A percentile compares a stretch with the other conserved stretches of the same genome.
phyloP scores from a whole-genome alignment of 2,113 vertebrate genomes.

The Pithys albifrons region DNA sequence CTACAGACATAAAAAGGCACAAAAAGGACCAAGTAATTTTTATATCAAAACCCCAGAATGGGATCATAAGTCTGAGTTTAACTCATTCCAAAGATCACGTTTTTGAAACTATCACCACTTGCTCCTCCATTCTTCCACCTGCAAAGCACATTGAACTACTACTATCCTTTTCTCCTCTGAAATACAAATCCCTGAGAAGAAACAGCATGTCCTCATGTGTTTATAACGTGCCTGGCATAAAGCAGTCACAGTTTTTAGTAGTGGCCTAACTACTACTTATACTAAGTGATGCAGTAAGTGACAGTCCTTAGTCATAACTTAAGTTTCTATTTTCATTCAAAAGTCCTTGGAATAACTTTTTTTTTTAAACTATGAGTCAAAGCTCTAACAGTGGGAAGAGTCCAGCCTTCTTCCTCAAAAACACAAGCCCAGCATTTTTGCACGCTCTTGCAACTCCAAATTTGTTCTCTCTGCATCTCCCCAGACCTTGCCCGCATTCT shows the following conservation, averaged over 20 bases:
- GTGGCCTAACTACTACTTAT: neutral
- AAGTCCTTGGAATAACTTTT: neutral
- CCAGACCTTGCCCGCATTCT: neutral
- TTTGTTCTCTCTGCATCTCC: neutral
- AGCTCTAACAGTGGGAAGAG: neutral
- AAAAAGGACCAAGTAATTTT: neutral
- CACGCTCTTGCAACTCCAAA: neutral
- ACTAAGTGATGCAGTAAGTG: neutral
- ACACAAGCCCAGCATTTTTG: neutral
- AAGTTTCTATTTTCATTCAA: conserved; percentile 18
- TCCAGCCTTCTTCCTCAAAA: neutral
- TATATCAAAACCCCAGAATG: neutral
- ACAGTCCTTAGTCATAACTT: conserved; percentile 8
- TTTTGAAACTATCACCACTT: neutral
- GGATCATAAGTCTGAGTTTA: neutral
- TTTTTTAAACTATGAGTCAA: neutral
- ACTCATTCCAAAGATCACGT: neutral
- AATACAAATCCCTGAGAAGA: neutral
- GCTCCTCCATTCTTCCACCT: neutral
- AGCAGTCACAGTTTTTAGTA: neutral
- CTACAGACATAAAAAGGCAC: neutral
- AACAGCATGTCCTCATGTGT: neutral
- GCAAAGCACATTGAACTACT: neutral
- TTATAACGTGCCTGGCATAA: neutral
- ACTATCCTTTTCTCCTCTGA: neutral